Evolutionary conservation across 2,113 vertebrate species (phyloP), one percentile per base, ranked within the genome.

Genomic region (Egretta garzetta): DNA sequence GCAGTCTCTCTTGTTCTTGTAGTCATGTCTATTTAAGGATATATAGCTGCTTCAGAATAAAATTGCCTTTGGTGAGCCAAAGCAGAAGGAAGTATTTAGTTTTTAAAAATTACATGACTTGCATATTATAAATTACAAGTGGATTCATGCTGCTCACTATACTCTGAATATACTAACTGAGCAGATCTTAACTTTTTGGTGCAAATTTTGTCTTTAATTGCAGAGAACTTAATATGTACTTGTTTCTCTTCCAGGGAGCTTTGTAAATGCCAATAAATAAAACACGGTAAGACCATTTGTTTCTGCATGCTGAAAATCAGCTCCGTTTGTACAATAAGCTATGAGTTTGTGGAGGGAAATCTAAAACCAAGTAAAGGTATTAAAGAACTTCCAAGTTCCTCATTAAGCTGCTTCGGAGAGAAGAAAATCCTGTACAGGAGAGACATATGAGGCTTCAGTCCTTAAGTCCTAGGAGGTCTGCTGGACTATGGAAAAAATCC

Each of bases 211-310:
- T 86, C 35, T 62, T 86, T 77, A 66, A 35, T 66, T 77, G 47
- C 24, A 45, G 60, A 67, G 18, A 80, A 62, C 23, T 63, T 80
- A 32, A 19, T 86, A 41, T 35, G 26, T 64, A 33, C 14, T 10
- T n/a, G 8, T 86, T 79, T 93, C 39, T 92, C 35, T 95, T 93
- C 59, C 49, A 81, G 72, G 75, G 84, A 92, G 59, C 50, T 86
- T 93, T 88, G 52, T 67, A 91, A 90, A 86, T 74, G 32, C 35
- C 39, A 83, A 14, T 92, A 95, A 93, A 88, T 80, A 86, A 86
- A 85, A 75, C 8, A 2, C 49, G 70, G 26, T 60, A 41, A 63
- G 24, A 70, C 22, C 7, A 7, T 41, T 89, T 91, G 13, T 80
- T 88, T 62, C 53, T 80, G 41, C 27, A 39, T 82, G 49, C 81